phyloP scores from a whole-genome alignment of 2,888 invertebrate genomes.

The Chouioia cunea region DNA sequence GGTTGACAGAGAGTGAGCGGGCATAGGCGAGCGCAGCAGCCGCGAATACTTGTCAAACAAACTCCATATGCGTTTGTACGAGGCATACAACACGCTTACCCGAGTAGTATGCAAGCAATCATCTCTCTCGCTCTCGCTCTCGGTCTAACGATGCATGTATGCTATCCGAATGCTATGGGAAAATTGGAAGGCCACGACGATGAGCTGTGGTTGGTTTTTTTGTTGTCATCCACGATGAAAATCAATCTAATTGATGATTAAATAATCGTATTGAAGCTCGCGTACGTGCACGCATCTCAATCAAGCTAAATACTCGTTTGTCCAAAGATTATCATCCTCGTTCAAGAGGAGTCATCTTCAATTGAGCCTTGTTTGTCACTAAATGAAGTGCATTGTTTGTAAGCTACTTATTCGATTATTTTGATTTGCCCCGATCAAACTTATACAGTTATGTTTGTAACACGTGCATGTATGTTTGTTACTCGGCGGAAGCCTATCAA shows the following conservation, averaged over 20 bases:
- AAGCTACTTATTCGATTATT: conserved; percentile 28
- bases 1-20: background rate
- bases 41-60: conserved; percentile 53
- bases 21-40: background rate
- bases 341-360: too few species aligned
- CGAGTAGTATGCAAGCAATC: conserved; percentile 43
- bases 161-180: too few species aligned
- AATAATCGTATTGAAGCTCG: background rate
- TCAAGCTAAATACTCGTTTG: background rate
- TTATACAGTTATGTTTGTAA: too few species aligned
- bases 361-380: background rate
- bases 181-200: too few species aligned
- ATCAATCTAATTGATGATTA: too few species aligned
- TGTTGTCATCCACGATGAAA: too few species aligned
- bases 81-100: conserved; percentile 37
- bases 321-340: too few species aligned
- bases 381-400: conserved; percentile 34
- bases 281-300: background rate
- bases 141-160: too few species aligned
- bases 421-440: conserved; percentile 36
- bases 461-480: too few species aligned
- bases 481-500: too few species aligned
- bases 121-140: conserved; percentile 1
- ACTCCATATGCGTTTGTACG: conserved; percentile 52
- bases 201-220: too few species aligned